Evolutionary conservation across 2,113 vertebrate species (phyloP), one percentile per base, ranked within the genome.

Genomic region (Alectura lathami): DNA sequence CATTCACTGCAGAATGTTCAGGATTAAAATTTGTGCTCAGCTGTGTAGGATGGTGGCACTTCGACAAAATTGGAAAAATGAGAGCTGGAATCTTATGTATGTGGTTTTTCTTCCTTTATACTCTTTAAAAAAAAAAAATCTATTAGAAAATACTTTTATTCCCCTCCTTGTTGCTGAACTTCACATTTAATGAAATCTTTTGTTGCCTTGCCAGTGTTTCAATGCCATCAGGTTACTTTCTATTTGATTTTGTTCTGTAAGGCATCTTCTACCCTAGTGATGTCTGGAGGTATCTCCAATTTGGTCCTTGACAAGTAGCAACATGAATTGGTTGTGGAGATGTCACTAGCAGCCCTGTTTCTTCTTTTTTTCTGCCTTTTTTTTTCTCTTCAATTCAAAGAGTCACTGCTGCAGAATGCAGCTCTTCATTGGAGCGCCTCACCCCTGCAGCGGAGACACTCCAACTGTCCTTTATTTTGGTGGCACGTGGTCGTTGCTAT

Each of bases 171-270:
- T 76, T 69, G 23, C 38, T 45, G 38, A 83, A 67, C 60, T 80
- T 89, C 30, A 56, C 42, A n/a, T 94, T 90, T 93, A 62, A 56
- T 88, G 66, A 68, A 74, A 70, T 91, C 73, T 84, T 87, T 81
- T 91, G 66, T 92, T 81, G 72, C 54, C 81, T 68, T 84, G 40
- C 59, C 43, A 56, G 18, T 93, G 45, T 53, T 43, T 34, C 34
- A 85, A 48, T 62, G 23, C 17, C 40, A 63, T 62, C 26, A 47
- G 47, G 26, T 93, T 86, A 47, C 47, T 40, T 73, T 40, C 26
- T 32, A 38, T 53, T 53, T 83, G 45, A 67, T 88, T 86, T 72
- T 67, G 57, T 43, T 54, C 34, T 60, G 32, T 43, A 24, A 0
- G 64, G 6, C 60, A 9, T 79, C 68, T 72, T 70, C 50, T 75